phyloP scores from a whole-genome alignment of 1,140 invertebrate genomes.

The Neodiprion fabricii region DNA sequence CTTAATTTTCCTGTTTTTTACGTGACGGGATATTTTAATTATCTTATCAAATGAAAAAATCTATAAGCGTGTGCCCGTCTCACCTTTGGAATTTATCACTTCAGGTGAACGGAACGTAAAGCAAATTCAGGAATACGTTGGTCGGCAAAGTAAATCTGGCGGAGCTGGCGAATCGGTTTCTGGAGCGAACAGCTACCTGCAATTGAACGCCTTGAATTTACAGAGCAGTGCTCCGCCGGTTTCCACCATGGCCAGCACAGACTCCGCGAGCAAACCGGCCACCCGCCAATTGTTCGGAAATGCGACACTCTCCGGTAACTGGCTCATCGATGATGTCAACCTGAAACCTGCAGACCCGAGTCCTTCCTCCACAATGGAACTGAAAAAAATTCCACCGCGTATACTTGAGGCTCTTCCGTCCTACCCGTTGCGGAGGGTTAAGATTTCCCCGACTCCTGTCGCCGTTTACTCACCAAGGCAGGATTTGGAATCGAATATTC shows the following conservation, averaged over 20 bases:
- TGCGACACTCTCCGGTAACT: conserved; percentile 28
- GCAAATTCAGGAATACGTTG: conserved; percentile 42
- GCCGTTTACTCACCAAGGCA: neutral
- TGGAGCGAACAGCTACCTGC: conserved; percentile 33
- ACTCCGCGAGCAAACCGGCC: conserved; percentile 13
- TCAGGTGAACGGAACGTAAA: conserved; percentile 2
- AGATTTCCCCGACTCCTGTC: neutral
- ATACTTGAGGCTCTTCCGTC: conserved; percentile 54
- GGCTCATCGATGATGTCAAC: conserved; percentile 32
- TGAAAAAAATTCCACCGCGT: conserved; percentile 39
- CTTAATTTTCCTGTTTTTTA: neutral
- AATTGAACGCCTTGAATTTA: conserved; percentile 48
- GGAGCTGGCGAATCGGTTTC: conserved; percentile 46
- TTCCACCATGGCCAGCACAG: neutral
- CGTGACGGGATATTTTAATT: neutral
- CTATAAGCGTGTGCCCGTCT: too few species aligned
- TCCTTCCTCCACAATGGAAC: conserved; percentile 17
- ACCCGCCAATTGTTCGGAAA: conserved; percentile 22
- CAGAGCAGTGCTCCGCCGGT: conserved; percentile 41
- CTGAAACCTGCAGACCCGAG: conserved; percentile 6
- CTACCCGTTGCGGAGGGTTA: conserved; percentile 31
- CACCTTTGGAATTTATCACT: neutral
- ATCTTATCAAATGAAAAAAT: too few species aligned
- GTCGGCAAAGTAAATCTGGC: conserved; percentile 51
- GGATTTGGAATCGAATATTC: neutral